phyloP scores from a whole-genome alignment of 2,797 vertebrate species.

The Myotis planiceps region DNA sequence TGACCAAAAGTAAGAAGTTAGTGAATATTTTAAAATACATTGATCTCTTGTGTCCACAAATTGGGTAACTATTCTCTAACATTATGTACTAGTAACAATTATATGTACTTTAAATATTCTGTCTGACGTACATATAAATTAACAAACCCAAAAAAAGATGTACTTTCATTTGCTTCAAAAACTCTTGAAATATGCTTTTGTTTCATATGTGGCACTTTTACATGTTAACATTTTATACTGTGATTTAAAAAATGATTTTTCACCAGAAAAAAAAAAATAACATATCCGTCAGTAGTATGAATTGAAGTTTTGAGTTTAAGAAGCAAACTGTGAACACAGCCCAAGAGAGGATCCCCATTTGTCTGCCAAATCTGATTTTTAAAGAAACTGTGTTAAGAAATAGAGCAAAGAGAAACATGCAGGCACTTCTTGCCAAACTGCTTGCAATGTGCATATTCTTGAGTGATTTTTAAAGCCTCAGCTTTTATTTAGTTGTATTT shows the following conservation, averaged over 20 bases:
- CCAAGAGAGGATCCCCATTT: neutral
- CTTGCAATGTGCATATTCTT: neutral
- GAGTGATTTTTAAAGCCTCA: conserved; percentile 41
- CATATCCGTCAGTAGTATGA: neutral
- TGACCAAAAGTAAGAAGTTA: neutral
- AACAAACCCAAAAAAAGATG: conserved; percentile 15
- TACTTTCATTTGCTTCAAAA: conserved; percentile 38
- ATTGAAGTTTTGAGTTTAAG: conserved; percentile 20
- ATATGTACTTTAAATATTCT: neutral
- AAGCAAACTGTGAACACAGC: neutral
- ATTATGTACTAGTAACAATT: neutral
- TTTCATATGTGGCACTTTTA: conserved; percentile 19
- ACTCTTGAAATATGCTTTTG: conserved; percentile 24
- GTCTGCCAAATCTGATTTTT: conserved; percentile 26
- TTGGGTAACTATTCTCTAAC: neutral
- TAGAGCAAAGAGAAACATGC: neutral
- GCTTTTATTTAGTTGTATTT: conserved; percentile 57
- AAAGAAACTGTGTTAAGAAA: conserved; percentile 52
- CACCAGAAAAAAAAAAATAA: neutral
- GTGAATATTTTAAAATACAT: neutral
- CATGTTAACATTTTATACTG: neutral
- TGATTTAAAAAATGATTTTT: conserved; percentile 55
- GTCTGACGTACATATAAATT: neutral
- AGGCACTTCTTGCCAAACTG: neutral
- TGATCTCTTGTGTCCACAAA: neutral